Evolutionary conservation across 2,113 vertebrate genomes (phyloP), one percentile per base, ranked within the genome.

Genomic region (Tringa solitaria): DNA sequence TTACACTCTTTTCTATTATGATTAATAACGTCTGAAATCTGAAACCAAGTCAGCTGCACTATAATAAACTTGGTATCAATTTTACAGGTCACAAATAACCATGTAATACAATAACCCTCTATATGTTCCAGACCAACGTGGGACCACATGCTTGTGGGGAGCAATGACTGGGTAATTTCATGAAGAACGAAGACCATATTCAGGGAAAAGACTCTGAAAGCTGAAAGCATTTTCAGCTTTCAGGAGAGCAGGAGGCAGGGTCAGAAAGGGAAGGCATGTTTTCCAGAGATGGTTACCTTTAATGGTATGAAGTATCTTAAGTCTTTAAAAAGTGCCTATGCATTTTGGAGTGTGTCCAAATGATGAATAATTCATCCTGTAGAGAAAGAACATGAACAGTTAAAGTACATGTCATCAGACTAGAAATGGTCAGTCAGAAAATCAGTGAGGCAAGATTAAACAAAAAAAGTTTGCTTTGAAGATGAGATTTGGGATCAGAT

Each of bases 41-140:
- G 85, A 97, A 97, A 96, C 93, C 90, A 90, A 96, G 93, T 97
- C 97, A 97, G 95, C 95, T 96, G 97, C 93, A 82, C 92, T 94
- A 41, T 95, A 97, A 96, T 96, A 97, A 96, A 96, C 90, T 96
- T 96, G 93, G 92, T 97, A 97, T 97, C 96, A 97, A 95, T 97
- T 96, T 97, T 97, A 97, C 96, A 96, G 97, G 97, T 96, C 95
- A 96, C 96, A 97, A 97, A 96, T 96, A 97, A 93, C 96, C 89
- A 80, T 97, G 97, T 97, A 97, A 97, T 96, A 96, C 89, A 97
- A 97, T 97, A 97, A 96, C 96, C 77, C 65, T 96, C 67, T 95
- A 81, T 83, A 78, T 78, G 69, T 91, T 96, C 94, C 96, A 96
- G 95, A 97, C 79, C 70, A 59, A 68, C 7, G 0, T 76, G 87